phyloP scores from a whole-genome alignment of 2,113 vertebrate genomes.

The Bothrops jararaca region DNA sequence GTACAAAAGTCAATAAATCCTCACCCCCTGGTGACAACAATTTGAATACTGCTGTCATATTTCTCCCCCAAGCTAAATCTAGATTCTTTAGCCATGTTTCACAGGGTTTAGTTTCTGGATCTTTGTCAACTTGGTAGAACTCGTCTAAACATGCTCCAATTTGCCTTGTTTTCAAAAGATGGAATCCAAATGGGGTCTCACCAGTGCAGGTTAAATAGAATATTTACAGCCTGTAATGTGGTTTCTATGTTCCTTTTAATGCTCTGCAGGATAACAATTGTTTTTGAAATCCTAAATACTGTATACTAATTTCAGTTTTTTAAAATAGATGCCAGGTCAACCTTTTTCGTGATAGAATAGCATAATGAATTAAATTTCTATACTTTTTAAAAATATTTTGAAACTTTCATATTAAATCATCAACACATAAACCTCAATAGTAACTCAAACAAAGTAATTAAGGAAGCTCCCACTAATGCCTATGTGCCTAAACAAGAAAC shows the following conservation, averaged over 20 bases:
- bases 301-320: neutral
- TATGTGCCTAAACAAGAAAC: neutral
- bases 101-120: neutral
- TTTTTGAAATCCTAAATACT: neutral
- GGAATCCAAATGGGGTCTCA: neutral
- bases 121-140: neutral
- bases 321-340: neutral
- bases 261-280: neutral
- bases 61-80: neutral
- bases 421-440: neutral
- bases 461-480: neutral
- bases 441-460: neutral
- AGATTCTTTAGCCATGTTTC: neutral
- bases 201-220: neutral
- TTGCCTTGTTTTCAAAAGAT: neutral
- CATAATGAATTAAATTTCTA: slow-evolving; percentile 48
- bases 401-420: neutral
- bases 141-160: neutral
- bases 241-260: neutral
- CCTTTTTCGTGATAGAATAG: neutral
- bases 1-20: neutral
- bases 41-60: neutral
- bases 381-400: slow-evolving; percentile 10
- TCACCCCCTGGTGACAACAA: neutral
- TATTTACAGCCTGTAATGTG: neutral